Evolutionary conservation across 2,797 vertebrate genomes (phyloP).

Genomic region (Hylomyscus alleni): DNA sequence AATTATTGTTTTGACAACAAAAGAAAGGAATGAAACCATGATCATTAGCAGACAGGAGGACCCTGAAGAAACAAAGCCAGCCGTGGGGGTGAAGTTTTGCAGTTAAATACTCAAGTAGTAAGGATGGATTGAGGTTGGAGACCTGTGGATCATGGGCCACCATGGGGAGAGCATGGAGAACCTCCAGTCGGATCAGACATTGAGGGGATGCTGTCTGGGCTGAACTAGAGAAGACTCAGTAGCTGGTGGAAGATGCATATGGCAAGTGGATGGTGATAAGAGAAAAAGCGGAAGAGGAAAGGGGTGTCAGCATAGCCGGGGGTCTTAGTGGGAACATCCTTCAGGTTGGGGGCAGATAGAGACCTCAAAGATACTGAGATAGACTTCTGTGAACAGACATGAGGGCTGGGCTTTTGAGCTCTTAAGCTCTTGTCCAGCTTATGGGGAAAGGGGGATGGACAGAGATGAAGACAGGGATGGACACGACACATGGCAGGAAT

Average conservation of each 20-base stretch:
- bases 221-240: neutral
- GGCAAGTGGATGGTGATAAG: neutral
- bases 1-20: neutral
- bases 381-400: neutral
- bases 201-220: neutral
- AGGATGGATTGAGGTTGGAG: neutral
- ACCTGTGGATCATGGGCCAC: neutral
- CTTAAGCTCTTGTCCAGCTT: neutral
- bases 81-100: neutral
- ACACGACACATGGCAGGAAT: neutral
- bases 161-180: neutral
- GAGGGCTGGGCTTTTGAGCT: neutral
- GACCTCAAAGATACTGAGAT: neutral
- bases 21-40: neutral
- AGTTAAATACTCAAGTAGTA: neutral
- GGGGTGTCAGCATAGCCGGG: neutral
- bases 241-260: no score
- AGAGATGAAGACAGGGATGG: neutral
- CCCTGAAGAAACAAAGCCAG: conserved; percentile 2
- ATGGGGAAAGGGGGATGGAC: neutral
- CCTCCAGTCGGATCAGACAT: neutral
- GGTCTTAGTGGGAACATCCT: neutral
- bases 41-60: neutral
- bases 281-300: neutral
- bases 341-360: neutral